A percentile compares a stretch with the other conserved stretches of the same genome.
phyloP scores from a whole-genome alignment of 2,888 invertebrate species.

The Trachelus stipa region DNA sequence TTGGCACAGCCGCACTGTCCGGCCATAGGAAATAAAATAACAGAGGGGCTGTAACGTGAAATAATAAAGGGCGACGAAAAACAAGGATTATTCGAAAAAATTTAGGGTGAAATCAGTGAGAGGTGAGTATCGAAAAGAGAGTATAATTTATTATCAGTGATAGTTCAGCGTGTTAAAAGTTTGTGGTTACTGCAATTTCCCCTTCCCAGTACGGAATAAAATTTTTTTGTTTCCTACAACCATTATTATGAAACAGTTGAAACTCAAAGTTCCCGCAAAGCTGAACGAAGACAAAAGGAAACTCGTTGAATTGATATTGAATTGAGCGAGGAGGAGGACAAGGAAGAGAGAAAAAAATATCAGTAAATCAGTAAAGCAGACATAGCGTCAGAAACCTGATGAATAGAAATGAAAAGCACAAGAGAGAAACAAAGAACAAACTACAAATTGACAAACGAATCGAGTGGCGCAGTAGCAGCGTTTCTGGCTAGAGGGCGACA shows the following conservation, averaged over 20 bases:
- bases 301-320: not conserved
- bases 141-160: not conserved
- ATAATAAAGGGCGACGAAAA: not conserved
- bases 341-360: not conserved
- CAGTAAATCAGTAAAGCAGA: not conserved
- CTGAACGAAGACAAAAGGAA: not conserved
- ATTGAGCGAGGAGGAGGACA: not conserved
- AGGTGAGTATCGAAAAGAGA: not conserved
- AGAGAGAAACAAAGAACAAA: not conserved
- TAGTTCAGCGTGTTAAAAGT: not conserved
- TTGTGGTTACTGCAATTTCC: not conserved
- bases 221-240: not conserved
- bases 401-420: not conserved
- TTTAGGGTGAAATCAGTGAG: not conserved
- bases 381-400: not conserved
- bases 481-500: slow-evolving; percentile 27
- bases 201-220: not conserved
- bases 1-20: slow-evolving; percentile 7
- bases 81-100: not conserved
- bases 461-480: not conserved
- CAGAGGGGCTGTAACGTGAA: not conserved
- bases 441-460: not conserved
- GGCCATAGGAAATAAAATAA: not conserved
- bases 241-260: not conserved
- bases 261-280: not conserved